Base-by-base conservation (phyloP, 92 coral and sea anemone species). In the Montipora capitata region DNA sequence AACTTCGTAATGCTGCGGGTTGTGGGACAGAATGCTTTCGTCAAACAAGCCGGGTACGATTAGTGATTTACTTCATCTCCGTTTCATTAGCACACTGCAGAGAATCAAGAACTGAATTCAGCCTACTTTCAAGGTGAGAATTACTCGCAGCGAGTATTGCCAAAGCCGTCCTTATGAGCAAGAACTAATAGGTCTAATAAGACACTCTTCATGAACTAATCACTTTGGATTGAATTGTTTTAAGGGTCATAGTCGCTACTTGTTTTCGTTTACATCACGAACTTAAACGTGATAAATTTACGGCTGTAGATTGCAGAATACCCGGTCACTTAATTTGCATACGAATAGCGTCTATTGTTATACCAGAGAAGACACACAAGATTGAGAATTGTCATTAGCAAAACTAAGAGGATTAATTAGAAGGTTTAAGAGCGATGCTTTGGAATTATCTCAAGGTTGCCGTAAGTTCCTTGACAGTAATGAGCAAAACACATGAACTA, bases 61-160 rank as follows among this genome's bases (percentile, higher is more conserved):
- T 41, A 1, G 14, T 13, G 39, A 51, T 52, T 81, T 40, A 51
- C 48, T 39, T 13, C 10, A 44, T 68, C 68, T 20, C 18, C 27
- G 43, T 45, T 63, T 10, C 16, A 9, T 12, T 17, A 43, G 40
- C 66, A 52, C 10, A 10, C n/a, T 44, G 40, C 14, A 39, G 51
- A 10, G 77, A 69, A 68, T 54, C 77, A 40, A 17, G 40, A 20
- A 10, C 77, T 81, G 66, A 68, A 48, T 40, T 80, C 11, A 49
- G 66, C 38, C n/a, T 7, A 16, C 65, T 52, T 52, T 81, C 49
- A 40, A 68, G 85, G 85, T 81, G 70, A 68, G 77, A 49, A 69
- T 12, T 9, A 69, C 52, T 8, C 3, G 51, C 68, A 68, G 45
- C 51, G 9, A 10, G 39, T 15, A 68, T 54, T 54, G 14, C 61